Conservation (phyloP, 2,888 invertebrate genomes). For the Agriotes lineatus region DNA sequence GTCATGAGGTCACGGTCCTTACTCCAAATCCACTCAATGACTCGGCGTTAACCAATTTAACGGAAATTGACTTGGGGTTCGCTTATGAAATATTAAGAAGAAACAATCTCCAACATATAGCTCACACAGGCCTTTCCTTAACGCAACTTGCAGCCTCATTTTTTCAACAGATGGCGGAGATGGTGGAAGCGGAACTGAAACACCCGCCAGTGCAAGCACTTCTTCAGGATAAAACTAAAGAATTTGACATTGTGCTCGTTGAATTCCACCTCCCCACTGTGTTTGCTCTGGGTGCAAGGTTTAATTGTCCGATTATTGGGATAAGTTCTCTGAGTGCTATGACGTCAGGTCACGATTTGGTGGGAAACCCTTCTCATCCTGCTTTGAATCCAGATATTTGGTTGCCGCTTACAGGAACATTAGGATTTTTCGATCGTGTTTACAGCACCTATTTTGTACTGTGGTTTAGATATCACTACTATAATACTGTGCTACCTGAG, state of each 20-base stretch:
- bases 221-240: background rate
- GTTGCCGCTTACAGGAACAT: background rate
- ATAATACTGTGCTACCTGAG: background rate
- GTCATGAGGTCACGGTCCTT: conserved; percentile 34
- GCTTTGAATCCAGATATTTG: background rate
- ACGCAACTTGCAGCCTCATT: background rate
- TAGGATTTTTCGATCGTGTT: background rate
- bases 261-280: background rate
- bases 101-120: background rate
- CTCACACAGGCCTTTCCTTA: background rate
- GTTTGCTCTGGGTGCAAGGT: background rate
- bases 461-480: background rate
- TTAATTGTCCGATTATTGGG: background rate
- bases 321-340: background rate
- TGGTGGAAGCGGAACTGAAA: background rate
- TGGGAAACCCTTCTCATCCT: background rate
- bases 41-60: conserved; percentile 19
- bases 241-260: background rate
- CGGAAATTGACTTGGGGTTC: conserved; percentile 36
- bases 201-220: background rate
- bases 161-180: background rate
- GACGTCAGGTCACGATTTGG: background rate
- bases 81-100: background rate
- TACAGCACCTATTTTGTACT: background rate
- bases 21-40: conserved; percentile 31